These are phyloP conservation scores for Numenius arquata DNA, from an alignment of 2,113 vertebrate species.

Conservation along the genomic window DNA sequence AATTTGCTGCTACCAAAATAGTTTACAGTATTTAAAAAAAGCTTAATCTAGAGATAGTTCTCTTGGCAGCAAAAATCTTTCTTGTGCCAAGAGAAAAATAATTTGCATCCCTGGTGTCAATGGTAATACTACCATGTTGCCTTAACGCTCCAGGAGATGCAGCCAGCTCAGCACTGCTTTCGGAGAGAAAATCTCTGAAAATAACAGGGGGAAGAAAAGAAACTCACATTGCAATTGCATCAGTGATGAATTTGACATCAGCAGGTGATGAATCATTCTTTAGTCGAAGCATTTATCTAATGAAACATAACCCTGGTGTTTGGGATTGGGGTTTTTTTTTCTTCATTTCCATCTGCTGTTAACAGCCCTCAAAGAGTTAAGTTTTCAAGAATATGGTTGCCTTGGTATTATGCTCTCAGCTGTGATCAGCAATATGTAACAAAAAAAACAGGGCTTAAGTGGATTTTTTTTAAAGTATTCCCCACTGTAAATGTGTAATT, in stretches of 20 bases:
- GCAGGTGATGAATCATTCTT: slow-evolving; percentile 48
- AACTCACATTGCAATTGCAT: slow-evolving; percentile 12
- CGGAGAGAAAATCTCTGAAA: slow-evolving; percentile 6
- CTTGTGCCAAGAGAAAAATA: slow-evolving; percentile 62
- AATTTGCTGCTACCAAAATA: slow-evolving; percentile 66
- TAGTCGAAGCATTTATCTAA: not conserved
- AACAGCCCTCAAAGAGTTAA: slow-evolving; percentile 47
- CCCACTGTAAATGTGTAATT: slow-evolving; percentile 84
- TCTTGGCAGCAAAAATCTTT: slow-evolving; percentile 60
- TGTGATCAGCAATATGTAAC: slow-evolving; percentile 52
- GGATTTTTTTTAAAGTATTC: slow-evolving; percentile 78
- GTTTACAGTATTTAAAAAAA: slow-evolving; percentile 67
- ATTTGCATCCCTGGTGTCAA: slow-evolving; percentile 65
- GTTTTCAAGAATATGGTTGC: slow-evolving; percentile 30
- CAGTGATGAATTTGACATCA: slow-evolving; percentile 21
- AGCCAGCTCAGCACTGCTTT: slow-evolving; percentile 26
- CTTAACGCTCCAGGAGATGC: slow-evolving; percentile 32
- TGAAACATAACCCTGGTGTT: not conserved
- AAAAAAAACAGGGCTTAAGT: slow-evolving; percentile 54
- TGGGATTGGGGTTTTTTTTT: not conserved
- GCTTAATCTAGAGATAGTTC: slow-evolving; percentile 64
- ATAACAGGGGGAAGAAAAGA: not conserved
- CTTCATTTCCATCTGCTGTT: not conserved
- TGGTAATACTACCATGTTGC: slow-evolving; percentile 52
- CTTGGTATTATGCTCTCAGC: slow-evolving; percentile 45